phyloP scores from a whole-genome alignment of 2,113 vertebrate genomes.

The Mellivora capensis region DNA sequence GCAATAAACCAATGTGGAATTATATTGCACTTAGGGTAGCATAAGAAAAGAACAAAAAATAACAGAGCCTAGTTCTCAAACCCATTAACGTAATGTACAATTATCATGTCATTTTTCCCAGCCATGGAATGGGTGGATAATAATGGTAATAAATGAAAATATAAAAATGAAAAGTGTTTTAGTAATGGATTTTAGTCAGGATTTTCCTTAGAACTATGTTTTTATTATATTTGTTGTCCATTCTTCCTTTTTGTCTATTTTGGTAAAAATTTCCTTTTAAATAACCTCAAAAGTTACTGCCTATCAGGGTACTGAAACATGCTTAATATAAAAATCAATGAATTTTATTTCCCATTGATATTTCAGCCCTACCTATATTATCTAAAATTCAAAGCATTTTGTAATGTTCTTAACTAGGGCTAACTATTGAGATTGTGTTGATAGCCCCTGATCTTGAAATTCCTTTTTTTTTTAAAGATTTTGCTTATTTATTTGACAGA shows the following conservation, averaged over 20 bases:
- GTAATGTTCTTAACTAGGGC: background rate
- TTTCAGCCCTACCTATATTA: background rate
- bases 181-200: background rate
- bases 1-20: background rate
- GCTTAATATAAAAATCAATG: background rate
- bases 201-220: conserved; percentile 14
- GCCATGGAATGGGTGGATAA: background rate
- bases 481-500: too few species aligned
- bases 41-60: background rate
- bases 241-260: conserved; percentile 22
- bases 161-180: background rate
- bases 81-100: background rate
- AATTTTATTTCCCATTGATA: background rate
- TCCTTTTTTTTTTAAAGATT: too few species aligned
- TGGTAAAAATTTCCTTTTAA: background rate
- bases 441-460: background rate
- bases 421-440: background rate
- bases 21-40: background rate
- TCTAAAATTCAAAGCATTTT: conserved; percentile 19
- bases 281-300: background rate
- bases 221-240: background rate
- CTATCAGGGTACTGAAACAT: background rate
- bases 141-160: conserved; percentile 16
- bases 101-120: background rate
- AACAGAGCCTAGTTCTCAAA: conserved; percentile 15